Base-by-base conservation (phyloP, 2,888 invertebrate species). In the Hipparchia sbordonii region DNA sequence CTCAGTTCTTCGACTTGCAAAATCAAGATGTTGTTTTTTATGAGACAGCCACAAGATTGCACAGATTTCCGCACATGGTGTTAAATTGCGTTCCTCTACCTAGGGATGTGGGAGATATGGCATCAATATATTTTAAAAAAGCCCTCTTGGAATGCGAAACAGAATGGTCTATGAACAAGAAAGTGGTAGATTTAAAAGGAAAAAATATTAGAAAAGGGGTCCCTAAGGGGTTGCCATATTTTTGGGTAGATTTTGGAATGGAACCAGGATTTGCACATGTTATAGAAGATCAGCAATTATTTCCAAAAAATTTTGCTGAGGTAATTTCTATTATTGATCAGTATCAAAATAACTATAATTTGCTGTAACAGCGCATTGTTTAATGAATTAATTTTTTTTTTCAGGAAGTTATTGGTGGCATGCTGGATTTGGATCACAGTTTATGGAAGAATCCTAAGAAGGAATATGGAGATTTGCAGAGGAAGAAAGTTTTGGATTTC, bases 91-190 rank as follows among this genome's bases (percentile, higher is more conserved):
- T 99, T 9, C 98, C 99, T 0, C 81, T 98, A 74, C 96, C 97
- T 4, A 95, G 95, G 80, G 97, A 98, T 87, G 95, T 96, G 23
- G 98, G 98, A 1, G 98, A 98, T 81, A 93, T 97, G 91, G 98
- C 98, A 4, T 98, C 99, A 0, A 98, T 99, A 82, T 99, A 98
- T 89, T 99, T 99, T 88, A 99, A 99, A 95, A 99, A 99, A 95
- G 99, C 99, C 0, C 96, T 99, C 72, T 95, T 97, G 81, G 99
- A 99, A 87, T 98, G 98, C 77, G 99, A 99, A 90, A 95, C 95
- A 23, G 99, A 99, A 89, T 99, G 99, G 99, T 95, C 98, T 5
- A 96, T 97, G 82, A 99, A 99, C 86, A 98, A 98, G 85, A 99
- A 99, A 93, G 92, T 94, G 67, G 87, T 94, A 6, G 94, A 94